Percentiles rank a stretch among this genome's conserved stretches.
Conservation (phyloP, 2,797 vertebrate genomes). For the Lacerta bilineata region DNA sequence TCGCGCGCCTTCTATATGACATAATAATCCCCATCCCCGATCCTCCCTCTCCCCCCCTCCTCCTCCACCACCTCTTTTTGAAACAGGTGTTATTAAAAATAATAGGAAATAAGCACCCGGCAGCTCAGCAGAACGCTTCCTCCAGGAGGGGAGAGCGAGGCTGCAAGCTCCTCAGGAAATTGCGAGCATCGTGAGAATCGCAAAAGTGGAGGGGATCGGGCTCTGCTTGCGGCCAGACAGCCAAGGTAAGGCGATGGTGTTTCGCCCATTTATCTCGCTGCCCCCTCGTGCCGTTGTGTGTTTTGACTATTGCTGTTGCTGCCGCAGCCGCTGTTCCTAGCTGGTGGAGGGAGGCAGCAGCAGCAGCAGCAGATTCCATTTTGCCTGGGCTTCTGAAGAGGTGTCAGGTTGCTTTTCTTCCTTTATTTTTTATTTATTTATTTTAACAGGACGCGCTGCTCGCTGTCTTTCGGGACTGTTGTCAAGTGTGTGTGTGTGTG, state of each 20-base stretch:
- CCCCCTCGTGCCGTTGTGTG: slow-evolving; percentile 32
- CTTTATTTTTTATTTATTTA: no score
- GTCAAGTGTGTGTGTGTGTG: neutral
- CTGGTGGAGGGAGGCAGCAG: slow-evolving; percentile 38
- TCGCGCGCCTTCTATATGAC: neutral
- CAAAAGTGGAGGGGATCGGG: neutral
- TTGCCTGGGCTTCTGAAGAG: slow-evolving; percentile 63
- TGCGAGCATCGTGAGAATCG: no score
- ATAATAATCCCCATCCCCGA: neutral
- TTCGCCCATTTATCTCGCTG: slow-evolving; percentile 51
- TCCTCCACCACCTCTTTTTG: slow-evolving; percentile 67
- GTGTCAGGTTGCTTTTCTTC: slow-evolving; percentile 53
- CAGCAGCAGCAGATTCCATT: slow-evolving; percentile 72
- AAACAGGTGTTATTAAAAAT: slow-evolving; percentile 85
- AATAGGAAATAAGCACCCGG: slow-evolving; percentile 76
- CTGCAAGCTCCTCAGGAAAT: neutral
- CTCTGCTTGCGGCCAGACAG: slow-evolving; percentile 57
- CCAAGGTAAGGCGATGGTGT: slow-evolving; percentile 75
- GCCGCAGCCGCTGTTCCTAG: slow-evolving; percentile 7
- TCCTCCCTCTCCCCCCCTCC: slow-evolving; percentile 61
- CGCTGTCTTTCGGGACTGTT: neutral
- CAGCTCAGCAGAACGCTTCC: slow-evolving; percentile 71
- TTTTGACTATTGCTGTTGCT: neutral
- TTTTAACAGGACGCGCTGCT: neutral
- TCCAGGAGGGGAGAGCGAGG: slow-evolving; percentile 72